Base-by-base conservation (phyloP, 2,797 vertebrate species). In the Neopelma chrysocephalum region DNA sequence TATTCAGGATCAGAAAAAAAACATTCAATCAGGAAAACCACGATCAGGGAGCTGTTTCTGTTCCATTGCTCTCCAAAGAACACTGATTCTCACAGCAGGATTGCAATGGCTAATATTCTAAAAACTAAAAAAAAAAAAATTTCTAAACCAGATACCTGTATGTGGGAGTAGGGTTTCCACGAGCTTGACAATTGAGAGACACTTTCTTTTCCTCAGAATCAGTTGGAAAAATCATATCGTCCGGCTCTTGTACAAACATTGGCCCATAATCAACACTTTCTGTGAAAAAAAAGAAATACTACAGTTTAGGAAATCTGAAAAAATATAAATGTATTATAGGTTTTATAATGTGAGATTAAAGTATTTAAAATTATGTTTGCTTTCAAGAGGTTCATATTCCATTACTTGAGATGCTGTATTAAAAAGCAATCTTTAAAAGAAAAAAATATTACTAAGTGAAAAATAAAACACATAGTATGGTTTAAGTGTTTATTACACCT, bases 191-290 rank as follows among this genome's bases (percentile, higher is more conserved):
- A 94, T 98, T 98, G 97, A 99, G 93, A 79, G 98, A 97, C 72
- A 99, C 98, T 97, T 99, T 99, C 98, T 98, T 99, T 96, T 99
- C 98, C 50, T 99, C 98, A 15, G 98, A 98, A 95, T 99, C 98
- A 93, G 99, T 97, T 18, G 99, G 98, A 80, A 99, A 99, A 97
- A 99, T 98, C 70, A 98, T 95, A 70, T 99, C 98, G 17, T 98
- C 98, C 36, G 99, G 99, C 95, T 99, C 99, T 95, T 98, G 99
- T 69, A 99, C 89, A 93, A 99, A 99, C 88, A 99, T 97, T 0
- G 99, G 99, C 47, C 99, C 99, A 71, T 99, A 99, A 97, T 99
- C 98, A 84, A 99, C 98, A 87, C 87, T 98, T 96, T 99, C 99
- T 99, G 93, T 73, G 91, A 87, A 92, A 79, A 95, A 6, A 95